Conservation (phyloP, 2,888 invertebrate genomes). For the Cancer borealis region DNA sequence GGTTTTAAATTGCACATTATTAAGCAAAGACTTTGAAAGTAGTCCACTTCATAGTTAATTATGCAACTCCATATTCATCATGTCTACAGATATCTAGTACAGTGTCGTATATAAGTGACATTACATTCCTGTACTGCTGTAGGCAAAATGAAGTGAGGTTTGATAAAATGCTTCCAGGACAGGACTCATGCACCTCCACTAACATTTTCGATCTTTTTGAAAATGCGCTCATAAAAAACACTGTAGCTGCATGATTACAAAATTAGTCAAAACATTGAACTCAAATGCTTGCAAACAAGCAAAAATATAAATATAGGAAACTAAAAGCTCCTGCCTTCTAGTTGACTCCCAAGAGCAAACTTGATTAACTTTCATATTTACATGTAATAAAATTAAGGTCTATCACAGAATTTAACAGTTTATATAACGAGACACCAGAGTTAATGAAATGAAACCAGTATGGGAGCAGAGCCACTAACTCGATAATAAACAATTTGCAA, state of each 20-base stretch:
- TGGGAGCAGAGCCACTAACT: conserved; percentile 7
- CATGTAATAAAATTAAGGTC: conserved; percentile 65
- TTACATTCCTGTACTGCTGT: conserved; percentile 40
- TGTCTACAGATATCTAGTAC: conserved; percentile 35
- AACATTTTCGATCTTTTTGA: conserved; percentile 14
- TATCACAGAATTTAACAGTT: conserved; percentile 74
- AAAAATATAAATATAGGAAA: conserved; percentile 58
- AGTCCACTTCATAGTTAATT: conserved; percentile 9
- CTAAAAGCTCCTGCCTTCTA: conserved; percentile 57
- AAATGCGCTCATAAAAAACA: conserved; percentile 23
- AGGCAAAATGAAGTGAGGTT: conserved; percentile 42
- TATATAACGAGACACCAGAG: conserved; percentile 59
- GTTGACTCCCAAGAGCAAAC: conserved; percentile 64
- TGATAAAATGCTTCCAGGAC: conserved; percentile 38
- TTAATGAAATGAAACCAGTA: conserved; percentile 53
- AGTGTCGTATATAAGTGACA: conserved; percentile 28
- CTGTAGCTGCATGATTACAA: conserved; percentile 48
- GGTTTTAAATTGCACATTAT: neutral
- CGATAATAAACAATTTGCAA: neutral
- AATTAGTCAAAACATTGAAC: conserved; percentile 37
- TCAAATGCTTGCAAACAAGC: conserved; percentile 53
- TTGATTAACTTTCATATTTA: conserved; percentile 67
- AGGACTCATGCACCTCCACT: conserved; percentile 30
- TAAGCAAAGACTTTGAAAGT: neutral
- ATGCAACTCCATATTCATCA: conserved; percentile 55